Base-by-base conservation (phyloP, 2,797 vertebrate species). In the Pipistrellus pipistrellus region DNA sequence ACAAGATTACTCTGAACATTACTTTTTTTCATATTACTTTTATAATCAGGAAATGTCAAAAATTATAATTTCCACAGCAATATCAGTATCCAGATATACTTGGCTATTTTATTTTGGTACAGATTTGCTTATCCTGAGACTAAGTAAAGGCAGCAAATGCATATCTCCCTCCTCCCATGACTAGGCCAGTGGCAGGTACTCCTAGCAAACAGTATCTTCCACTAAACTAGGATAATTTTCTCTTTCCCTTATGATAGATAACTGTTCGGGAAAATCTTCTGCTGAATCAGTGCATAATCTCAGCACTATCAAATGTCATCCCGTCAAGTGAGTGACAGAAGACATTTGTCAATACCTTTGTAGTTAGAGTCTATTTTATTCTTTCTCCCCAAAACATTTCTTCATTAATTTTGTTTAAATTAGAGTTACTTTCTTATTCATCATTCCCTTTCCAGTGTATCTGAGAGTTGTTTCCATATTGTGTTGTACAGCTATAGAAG, bases 21-120 rank as follows among this genome's bases (percentile, higher is more conserved):
- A 94, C 69, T 81, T 89, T 55, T 55, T 41, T 57, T 57, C 25
- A 59, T 80, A 25, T 78, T 92, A 94, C 75, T 81, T 90, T 48
- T 48, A 83, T 59, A 83, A 69, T 73, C 59, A 35, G 12, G 30
- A 83, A 80, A 66, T 66, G 18, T 75, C 69, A 85, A 73, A 81
- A n/a, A 44, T 46, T 18, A 64, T 23, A 86, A 94, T 90, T 88
- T 97, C 77, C 75, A 35, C 27, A 92, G 41, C 55, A 93, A 51
- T 51, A 83, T 78, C 57, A 90, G n/a, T 57, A 96, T 82, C 62
- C 44, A 75, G 18, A 87, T 35, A 69, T 35, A 77, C 25, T 25
- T 94, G 82, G 83, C 51, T 91, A 76, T 94, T 88, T 95, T 82
- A 85, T 81, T 96, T 77, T 93, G 85, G 75, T 86, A 85, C 20